Conservation (phyloP, 2,888 invertebrate species). For the Diploptera punctata region DNA sequence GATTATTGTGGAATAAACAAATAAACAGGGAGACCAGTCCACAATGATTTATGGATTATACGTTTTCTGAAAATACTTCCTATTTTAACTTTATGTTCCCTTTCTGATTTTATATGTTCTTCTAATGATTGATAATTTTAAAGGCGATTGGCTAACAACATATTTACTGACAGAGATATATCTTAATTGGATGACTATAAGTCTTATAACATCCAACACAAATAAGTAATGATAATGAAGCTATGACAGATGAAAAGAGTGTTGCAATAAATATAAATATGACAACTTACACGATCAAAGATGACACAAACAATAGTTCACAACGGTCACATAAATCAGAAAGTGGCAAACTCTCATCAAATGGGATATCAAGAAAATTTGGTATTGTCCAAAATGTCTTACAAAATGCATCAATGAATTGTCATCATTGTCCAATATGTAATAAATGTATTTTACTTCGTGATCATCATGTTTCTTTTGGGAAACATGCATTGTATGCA, state of each 20-base stretch:
- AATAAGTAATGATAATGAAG: neutral
- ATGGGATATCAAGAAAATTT: conserved; percentile 24
- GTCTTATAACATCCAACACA: neutral
- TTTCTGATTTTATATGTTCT: conserved; percentile 18
- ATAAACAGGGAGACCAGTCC: no score
- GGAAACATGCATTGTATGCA: conserved; percentile 32
- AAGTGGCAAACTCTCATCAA: neutral
- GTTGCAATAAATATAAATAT: neutral
- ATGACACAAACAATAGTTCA: neutral
- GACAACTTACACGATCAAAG: no score
- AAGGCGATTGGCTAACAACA: neutral
- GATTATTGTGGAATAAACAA: no score
- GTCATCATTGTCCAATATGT: conserved; percentile 40
- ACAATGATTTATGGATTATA: neutral
- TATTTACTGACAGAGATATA: conserved; percentile 37
- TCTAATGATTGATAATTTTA: neutral
- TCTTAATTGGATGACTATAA: conserved; percentile 35
- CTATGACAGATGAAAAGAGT: neutral
- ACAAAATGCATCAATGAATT: conserved; percentile 15
- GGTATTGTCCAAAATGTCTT: conserved; percentile 38
- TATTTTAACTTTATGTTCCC: conserved; percentile 18
- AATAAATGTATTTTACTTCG: conserved; percentile 32
- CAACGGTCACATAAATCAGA: neutral
- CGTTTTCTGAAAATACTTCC: neutral
- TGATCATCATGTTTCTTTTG: conserved; percentile 41